These are phyloP conservation scores for Drosophila anomelani DNA, from an alignment of 2,888 invertebrate genomes.

Conservation along the genomic window DNA sequence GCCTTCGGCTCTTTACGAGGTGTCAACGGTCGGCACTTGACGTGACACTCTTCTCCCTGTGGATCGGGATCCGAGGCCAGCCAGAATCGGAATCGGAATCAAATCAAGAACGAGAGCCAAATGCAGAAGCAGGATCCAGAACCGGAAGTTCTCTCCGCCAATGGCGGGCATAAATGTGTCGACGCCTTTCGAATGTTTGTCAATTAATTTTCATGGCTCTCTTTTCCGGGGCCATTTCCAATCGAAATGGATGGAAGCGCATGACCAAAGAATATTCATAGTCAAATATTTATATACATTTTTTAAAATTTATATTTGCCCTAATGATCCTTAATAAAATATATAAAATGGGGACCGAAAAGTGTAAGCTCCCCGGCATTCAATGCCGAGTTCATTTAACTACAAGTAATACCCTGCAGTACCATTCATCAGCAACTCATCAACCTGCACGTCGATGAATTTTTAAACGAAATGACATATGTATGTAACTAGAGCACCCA, in stretches of 20 bases:
- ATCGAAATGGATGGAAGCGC: conserved; percentile 4
- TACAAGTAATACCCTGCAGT: too few relatives aligned
- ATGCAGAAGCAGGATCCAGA: conserved; percentile 10
- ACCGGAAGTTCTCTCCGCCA: conserved; percentile 70
- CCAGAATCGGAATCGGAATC: neutral
- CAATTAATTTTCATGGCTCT: conserved; percentile 41
- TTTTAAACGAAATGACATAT: too few relatives aligned
- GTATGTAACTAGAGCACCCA: too few relatives aligned
- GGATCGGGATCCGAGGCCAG: neutral
- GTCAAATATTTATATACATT: neutral
- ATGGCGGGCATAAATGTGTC: conserved; percentile 78
- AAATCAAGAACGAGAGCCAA: neutral
- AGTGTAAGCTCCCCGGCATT: too few relatives aligned
- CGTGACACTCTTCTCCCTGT: conserved; percentile 47
- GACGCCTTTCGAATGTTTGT: conserved; percentile 65
- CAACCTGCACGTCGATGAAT: too few relatives aligned
- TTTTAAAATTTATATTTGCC: neutral
- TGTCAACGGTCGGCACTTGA: conserved; percentile 57
- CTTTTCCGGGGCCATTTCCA: conserved; percentile 26
- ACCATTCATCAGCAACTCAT: too few relatives aligned
- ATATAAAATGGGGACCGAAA: too few relatives aligned
- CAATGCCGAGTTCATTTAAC: too few relatives aligned
- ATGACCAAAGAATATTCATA: neutral
- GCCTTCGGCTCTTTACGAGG: conserved; percentile 72
- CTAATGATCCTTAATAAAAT: too few relatives aligned